These are phyloP conservation scores for Monodelphis domestica DNA, from an alignment of 2,797 vertebrate genomes.

Conservation along the genomic window DNA sequence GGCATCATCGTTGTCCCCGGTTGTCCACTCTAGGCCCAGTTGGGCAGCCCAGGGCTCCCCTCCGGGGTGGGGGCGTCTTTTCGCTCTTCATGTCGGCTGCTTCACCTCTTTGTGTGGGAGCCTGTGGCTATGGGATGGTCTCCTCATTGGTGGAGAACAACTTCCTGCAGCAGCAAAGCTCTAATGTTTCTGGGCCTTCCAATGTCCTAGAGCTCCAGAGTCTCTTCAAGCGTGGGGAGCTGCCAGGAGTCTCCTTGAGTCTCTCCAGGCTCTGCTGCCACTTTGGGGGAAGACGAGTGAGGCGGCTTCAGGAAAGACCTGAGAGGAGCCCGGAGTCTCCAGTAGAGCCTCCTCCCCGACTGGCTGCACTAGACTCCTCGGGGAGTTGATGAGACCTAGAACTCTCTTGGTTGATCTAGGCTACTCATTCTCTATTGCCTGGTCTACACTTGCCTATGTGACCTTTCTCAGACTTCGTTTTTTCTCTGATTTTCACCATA, in stretches of 20 bases:
- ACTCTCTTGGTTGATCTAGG: too few species aligned
- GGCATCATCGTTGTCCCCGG: too few species aligned
- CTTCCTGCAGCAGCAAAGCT: neutral
- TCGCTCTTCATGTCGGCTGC: too few species aligned
- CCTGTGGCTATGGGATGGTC: too few species aligned
- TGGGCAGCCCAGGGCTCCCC: too few species aligned
- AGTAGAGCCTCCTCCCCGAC: neutral
- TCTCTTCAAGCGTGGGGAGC: neutral
- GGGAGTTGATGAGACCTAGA: neutral
- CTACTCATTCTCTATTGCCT: too few species aligned
- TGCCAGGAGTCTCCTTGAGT: neutral
- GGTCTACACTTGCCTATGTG: neutral
- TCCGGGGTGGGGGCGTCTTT: too few species aligned
- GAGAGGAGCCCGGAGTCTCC: neutral
- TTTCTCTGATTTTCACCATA: neutral
- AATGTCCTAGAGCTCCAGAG: neutral
- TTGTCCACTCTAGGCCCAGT: too few species aligned
- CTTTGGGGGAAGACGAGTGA: neutral
- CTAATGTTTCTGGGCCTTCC: neutral
- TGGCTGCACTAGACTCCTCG: too few species aligned
- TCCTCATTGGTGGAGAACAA: neutral
- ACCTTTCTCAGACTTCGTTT: neutral
- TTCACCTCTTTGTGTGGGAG: too few species aligned
- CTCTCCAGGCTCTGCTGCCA: neutral
- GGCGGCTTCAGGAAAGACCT: neutral